Base-by-base conservation (phyloP, 2,888 invertebrate genomes). In the Luffia ferchaultella region DNA sequence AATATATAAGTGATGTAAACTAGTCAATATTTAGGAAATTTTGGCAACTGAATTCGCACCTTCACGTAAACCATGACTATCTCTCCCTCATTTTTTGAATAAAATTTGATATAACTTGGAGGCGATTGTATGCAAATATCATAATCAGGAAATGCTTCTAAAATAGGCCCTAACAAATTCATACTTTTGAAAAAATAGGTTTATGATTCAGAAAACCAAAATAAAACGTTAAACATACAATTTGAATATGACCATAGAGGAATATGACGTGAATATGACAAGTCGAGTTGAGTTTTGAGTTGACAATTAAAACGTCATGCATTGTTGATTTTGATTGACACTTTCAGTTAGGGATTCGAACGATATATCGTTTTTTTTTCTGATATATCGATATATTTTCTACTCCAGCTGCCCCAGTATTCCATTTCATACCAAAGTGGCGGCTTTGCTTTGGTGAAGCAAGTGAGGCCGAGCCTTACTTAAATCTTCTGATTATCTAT, bases 41-140 rank as follows among this genome's bases (percentile, higher is more conserved):
- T 30, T 3, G n/a, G n/a, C n/a, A n/a, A n/a, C n/a, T n/a, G 30
- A 7, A 7, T 30, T 57, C 52, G 54, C 64, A 78, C 79, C 67
- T 76, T 78, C 1, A 62, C 60, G 52, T 63, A 71, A 46, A 71
- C 73, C 50, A 80, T 53, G 17, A 74, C 55, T 20, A 78, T 58
- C 52, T 83, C 79, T 50, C 55, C 60, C 42, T 58, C 63, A 50
- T 53, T 62, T 65, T 72, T 76, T 16, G 72, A 68, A 51, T 68
- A 79, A 63, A 82, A 77, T 65, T 70, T 63, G 1, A 83, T 67
- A 60, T 82, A 84, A 57, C 68, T 80, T 1, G 82, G 76, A 52
- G 68, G 65, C 50, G 58, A 57, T 61, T 74, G 75, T 62, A 70
- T 76, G 47, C 76, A 69, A 48, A 79, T 58, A 45, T 54, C 54